Conservation (phyloP, 2,888 invertebrate species). For the Stenchaetothrips biformis region DNA sequence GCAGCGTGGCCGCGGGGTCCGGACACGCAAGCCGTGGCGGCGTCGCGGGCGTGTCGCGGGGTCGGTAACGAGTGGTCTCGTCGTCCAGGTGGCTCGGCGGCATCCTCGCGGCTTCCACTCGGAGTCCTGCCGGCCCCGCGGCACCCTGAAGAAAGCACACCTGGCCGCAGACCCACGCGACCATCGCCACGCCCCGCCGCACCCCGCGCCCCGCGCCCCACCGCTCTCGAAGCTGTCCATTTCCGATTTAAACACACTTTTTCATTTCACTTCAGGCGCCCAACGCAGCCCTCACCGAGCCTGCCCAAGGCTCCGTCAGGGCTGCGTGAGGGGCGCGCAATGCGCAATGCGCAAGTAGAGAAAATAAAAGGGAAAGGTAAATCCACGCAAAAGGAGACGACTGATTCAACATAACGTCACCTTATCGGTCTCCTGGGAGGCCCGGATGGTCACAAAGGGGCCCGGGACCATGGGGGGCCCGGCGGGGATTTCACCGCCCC, state of each 20-base stretch:
- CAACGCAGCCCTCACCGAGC: too few relatives aligned
- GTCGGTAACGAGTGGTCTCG: background rate
- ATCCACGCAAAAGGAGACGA: too few relatives aligned
- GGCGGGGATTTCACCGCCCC: too few relatives aligned
- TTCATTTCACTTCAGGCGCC: too few relatives aligned
- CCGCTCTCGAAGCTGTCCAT: background rate
- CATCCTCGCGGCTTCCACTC: background rate
- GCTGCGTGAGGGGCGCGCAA: too few relatives aligned
- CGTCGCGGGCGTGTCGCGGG: background rate
- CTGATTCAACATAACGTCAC: too few relatives aligned
- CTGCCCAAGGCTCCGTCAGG: too few relatives aligned
- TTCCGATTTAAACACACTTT: background rate
- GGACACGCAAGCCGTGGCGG: background rate
- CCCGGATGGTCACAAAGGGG: too few relatives aligned
- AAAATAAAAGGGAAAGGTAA: too few relatives aligned
- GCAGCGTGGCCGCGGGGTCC: background rate
- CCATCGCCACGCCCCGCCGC: background rate
- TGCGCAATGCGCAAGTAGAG: too few relatives aligned
- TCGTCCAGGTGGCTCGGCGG: background rate
- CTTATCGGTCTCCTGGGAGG: too few relatives aligned
- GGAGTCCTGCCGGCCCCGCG: background rate
- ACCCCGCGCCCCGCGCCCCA: background rate
- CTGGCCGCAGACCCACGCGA: background rate
- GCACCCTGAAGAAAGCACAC: background rate
- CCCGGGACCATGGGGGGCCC: too few relatives aligned